Evolutionary conservation across 2,888 invertebrate genomes (phyloP).

Genomic region (Eupithecia vulgata): DNA sequence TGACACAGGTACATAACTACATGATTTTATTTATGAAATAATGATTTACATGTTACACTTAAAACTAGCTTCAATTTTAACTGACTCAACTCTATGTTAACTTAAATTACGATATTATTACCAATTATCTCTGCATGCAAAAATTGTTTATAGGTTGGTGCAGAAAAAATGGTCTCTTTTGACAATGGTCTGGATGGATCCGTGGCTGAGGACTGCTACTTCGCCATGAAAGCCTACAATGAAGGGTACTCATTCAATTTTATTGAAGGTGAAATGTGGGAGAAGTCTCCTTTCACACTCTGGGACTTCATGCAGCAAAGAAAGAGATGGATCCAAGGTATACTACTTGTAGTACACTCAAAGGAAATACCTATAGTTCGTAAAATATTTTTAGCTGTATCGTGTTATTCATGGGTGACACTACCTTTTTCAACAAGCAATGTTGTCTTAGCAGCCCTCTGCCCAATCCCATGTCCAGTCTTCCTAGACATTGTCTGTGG

Average conservation of each 20-base stretch:
- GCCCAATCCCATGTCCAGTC: constrained; percentile 94
- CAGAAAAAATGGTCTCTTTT: constrained; percentile 96
- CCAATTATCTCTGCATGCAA: neutral
- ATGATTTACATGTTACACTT: neutral
- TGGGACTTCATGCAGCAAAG: constrained; percentile 98
- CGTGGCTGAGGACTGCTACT: constrained; percentile 98
- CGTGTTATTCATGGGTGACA: constrained; percentile 98
- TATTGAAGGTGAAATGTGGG: constrained; percentile 99
- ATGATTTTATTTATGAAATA: neutral
- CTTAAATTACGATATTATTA: neutral
- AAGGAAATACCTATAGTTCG: constrained; percentile 90
- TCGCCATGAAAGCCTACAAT: constrained; percentile 96
- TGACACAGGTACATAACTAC: constrained; percentile 89
- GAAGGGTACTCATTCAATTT: constrained; percentile 97
- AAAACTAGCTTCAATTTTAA: neutral
- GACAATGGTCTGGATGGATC: constrained; percentile 98
- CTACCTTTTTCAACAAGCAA: constrained; percentile 96
- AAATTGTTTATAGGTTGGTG: constrained; percentile 87
- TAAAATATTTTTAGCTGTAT: constrained; percentile 92
- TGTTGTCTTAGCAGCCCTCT: constrained; percentile 91
- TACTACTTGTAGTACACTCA: constrained; percentile 94
- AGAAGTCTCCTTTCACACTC: constrained; percentile 97
- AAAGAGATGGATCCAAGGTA: constrained; percentile 98
- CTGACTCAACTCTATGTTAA: neutral
- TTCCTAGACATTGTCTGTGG: constrained; percentile 93